Base-by-base conservation (phyloP, 2,113 vertebrate species). In the Baryphthengus martii region DNA sequence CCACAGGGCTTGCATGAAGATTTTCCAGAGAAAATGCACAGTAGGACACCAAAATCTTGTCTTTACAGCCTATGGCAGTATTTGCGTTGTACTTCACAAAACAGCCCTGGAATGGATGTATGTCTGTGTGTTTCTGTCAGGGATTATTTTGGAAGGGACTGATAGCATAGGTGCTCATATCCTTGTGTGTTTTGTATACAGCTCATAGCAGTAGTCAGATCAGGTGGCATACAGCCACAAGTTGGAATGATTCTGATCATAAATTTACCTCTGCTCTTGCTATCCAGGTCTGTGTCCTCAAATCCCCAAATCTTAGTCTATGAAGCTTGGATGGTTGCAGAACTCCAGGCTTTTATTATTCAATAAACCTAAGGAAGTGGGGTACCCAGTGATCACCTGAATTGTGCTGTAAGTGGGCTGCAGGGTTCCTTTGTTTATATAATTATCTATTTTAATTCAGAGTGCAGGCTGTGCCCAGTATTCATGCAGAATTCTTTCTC, bases 291-390 rank as follows among this genome's bases (percentile, higher is more conserved):
- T 40, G 11, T 21, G 13, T 45, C 80, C 33, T 55, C 26, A 65
- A 68, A 37, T 37, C 21, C 17, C 28, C 37, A 15, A 26, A 2
- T 55, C 39, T 40, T 20, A 17, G 37, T 10, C 25, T 6, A 3
- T 35, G 7, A 39, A 56, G 39, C 26, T 17, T 18, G 24, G 23
- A 13, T 44, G 40, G 23, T 8, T 87, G 59, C 58, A 80, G 63
- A 73, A 55, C 5, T 56, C 24, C 11, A 39, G 29, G 25, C 17
- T 0, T 0, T 52, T 52, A 52, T 52, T 49, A 9, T 29, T 65
- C 10, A 47, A 4, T 1, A 56, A 74, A 42, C 7, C 19, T 13
- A 4, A 28, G 53, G 40, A 25, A 42, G 11, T 0, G 33, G 29
- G 11, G 37, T 25, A 20, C 17, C 12, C 40, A 10, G 20, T 52